Evolutionary conservation across 2,113 vertebrate species (phyloP), one percentile per base, ranked within the genome.

Genomic region (Chauna torquata): DNA sequence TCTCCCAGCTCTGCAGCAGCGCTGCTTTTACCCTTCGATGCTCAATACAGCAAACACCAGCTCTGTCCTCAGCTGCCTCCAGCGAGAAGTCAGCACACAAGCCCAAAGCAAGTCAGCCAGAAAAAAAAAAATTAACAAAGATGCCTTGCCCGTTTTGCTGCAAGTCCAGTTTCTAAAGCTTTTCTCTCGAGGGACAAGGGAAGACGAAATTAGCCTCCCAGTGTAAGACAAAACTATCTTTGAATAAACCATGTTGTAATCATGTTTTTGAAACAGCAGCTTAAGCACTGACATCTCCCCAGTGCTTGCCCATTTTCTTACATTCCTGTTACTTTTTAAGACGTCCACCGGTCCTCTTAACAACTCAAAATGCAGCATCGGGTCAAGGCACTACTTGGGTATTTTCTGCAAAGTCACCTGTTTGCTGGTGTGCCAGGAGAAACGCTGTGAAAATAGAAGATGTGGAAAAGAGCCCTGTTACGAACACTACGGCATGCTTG

Each of bases 221-320:
- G 42, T 30, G 18, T 23, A 91, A 84, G 81, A 92, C 77, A 92
- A 86, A 94, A 93, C 84, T 91, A 85, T 76, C 82, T 47, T 84
- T 72, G 84, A 95, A 91, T 57, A 92, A 92, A 68, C 62, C 55
- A 16, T 87, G 84, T 62, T 47, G 84, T 69, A 95, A 95, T 49
- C 6, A 1, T 16, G 49, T 76, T 94, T 95, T 49, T 76, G 66
- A 91, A 92, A 89, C 32, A 79, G 25, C n/a, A 82, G 66, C 61
- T 54, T 24, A 22, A 96, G 59, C 8, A 1, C 52, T 16, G 68
- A 19, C 20, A 57, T 23, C 47, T 90, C 72, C n/a, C 50, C 57
- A 69, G 64, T 76, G 84, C 66, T n/a, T 71, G 38, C 57, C 38
- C 38, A 12, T 58, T 74, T 61, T 57, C 54, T 27, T 12, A 10